phyloP scores from a whole-genome alignment of 2,113 vertebrate genomes.

The Gobio gobio region DNA sequence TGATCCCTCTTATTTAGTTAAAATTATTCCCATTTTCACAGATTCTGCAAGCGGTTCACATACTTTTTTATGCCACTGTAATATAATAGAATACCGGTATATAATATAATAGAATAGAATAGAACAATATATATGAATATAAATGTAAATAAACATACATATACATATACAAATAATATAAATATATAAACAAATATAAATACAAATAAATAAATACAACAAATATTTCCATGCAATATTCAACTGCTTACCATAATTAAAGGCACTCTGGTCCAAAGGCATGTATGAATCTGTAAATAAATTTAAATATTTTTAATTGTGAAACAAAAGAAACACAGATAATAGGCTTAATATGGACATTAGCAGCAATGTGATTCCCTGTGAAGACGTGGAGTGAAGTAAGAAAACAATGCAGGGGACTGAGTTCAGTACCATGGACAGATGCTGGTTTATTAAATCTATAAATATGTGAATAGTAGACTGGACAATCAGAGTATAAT shows the following conservation, averaged over 20 bases:
- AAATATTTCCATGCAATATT: not conserved
- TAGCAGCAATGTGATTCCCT: not conserved
- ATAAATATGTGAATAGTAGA: not conserved
- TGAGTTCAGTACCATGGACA: constrained; percentile 46
- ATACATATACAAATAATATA: too few relatives aligned
- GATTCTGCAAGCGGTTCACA: too few relatives aligned
- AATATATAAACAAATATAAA: too few relatives aligned
- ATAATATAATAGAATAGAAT: too few relatives aligned
- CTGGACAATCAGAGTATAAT: not conserved
- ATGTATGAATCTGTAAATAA: constrained; percentile 63
- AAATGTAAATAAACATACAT: too few relatives aligned
- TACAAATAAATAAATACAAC: too few relatives aligned
- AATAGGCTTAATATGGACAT: too few relatives aligned
- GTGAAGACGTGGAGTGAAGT: not conserved
- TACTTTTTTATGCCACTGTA: too few relatives aligned
- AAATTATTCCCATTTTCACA: too few relatives aligned
- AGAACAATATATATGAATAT: too few relatives aligned
- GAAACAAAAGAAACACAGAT: not conserved
- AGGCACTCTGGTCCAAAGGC: constrained; percentile 73
- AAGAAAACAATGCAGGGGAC: not conserved
- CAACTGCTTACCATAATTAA: constrained; percentile 75
- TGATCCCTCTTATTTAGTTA: too few relatives aligned
- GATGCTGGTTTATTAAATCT: not conserved
- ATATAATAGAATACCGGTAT: too few relatives aligned
- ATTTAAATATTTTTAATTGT: constrained; percentile 20